Conservation (phyloP, 2,888 invertebrate genomes). For the Hypena proboscidalis region DNA sequence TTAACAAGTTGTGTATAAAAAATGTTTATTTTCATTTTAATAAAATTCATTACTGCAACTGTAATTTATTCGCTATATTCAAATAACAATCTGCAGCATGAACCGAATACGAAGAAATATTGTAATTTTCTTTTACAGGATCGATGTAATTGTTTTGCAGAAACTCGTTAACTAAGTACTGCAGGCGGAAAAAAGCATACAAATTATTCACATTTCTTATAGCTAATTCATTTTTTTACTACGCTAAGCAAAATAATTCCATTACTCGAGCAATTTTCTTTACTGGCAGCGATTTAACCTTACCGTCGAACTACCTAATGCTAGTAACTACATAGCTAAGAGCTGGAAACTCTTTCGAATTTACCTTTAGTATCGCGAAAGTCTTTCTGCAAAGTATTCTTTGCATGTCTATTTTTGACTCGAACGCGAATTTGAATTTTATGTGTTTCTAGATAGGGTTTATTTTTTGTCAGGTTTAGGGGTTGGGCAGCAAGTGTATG, state of each 20-base stretch:
- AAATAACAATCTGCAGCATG: too few relatives aligned
- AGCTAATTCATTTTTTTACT: conserved; percentile 48
- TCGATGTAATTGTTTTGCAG: conserved; percentile 27
- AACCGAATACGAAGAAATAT: too few relatives aligned
- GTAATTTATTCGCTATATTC: too few relatives aligned
- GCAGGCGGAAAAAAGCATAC: conserved; percentile 38
- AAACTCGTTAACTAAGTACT: conserved; percentile 33
- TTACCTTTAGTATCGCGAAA: conserved; percentile 73
- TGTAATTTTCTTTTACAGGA: conserved; percentile 3
- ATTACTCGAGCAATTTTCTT: conserved; percentile 66
- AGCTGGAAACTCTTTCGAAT: conserved; percentile 75
- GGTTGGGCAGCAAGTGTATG: conserved; percentile 21
- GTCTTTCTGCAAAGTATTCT: conserved; percentile 49
- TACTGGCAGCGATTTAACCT: conserved; percentile 60
- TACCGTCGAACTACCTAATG: conserved; percentile 49
- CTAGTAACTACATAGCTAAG: conserved; percentile 58
- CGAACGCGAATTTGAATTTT: conserved; percentile 44
- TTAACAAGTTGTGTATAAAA: too few relatives aligned
- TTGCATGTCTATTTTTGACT: conserved; percentile 27
- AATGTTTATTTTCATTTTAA: too few relatives aligned
- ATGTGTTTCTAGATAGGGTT: conserved; percentile 25
- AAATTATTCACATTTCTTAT: conserved; percentile 41
- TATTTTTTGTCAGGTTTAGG: conserved; percentile 4
- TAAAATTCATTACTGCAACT: too few relatives aligned
- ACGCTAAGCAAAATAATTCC: conserved; percentile 61